Percentiles rank a stretch among this genome's conserved stretches.
Conservation (phyloP, 2,797 vertebrate species). For the Sphenopsis melanotis region DNA sequence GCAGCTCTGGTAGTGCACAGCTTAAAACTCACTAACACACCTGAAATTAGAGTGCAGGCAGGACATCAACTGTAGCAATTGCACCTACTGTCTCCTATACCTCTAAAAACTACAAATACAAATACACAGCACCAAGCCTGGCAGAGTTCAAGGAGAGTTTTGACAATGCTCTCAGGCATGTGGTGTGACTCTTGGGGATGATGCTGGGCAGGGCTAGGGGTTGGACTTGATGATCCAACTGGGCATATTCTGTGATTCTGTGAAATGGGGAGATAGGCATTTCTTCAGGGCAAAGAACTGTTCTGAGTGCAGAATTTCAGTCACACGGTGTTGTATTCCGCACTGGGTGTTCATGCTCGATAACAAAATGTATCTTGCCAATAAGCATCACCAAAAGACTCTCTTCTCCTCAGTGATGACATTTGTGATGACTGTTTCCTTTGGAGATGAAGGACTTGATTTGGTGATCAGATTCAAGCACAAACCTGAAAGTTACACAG, state of each 20-base stretch:
- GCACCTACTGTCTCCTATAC: not conserved
- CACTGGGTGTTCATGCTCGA: not conserved
- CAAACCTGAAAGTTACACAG: not conserved
- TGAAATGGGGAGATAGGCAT: not conserved
- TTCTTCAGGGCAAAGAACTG: not conserved
- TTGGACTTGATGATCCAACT: fast-evolving
- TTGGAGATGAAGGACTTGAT: not conserved
- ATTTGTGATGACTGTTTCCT: not conserved
- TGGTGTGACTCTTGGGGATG: not conserved
- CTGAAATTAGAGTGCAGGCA: not conserved
- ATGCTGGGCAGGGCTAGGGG: not conserved
- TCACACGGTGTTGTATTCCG: not conserved
- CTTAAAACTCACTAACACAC: fast-evolving
- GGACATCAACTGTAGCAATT: not conserved
- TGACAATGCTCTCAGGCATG: not conserved
- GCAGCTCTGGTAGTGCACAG: not conserved
- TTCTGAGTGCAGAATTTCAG: not conserved
- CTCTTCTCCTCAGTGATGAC: not conserved
- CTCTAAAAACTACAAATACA: not conserved
- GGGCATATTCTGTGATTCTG: not conserved
- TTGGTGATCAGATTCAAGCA: not conserved
- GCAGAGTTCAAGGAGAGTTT: not conserved
- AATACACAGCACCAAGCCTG: not conserved
- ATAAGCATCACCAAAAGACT: not conserved
- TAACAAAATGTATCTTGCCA: not conserved